Percentiles rank a stretch among this genome's conserved stretches.
Conservation (phyloP, 2,888 invertebrate genomes). For the Rhimphoctona megacephalus region DNA sequence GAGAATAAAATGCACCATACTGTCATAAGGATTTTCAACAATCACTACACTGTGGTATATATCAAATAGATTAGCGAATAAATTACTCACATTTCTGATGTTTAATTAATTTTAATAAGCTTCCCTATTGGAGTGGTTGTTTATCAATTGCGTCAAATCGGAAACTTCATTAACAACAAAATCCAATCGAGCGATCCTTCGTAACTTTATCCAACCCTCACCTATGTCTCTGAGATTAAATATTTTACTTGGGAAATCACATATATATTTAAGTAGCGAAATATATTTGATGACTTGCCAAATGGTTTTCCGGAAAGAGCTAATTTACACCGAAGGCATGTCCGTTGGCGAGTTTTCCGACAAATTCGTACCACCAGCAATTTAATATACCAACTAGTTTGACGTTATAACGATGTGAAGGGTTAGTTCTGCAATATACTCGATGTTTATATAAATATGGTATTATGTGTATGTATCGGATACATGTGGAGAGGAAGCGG, state of each 20-base stretch:
- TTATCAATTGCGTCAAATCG: neutral
- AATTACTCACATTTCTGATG: neutral
- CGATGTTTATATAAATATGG: slow-evolving; percentile 50
- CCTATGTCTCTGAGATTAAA: neutral
- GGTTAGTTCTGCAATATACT: slow-evolving; percentile 20
- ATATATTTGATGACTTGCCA: slow-evolving; percentile 21
- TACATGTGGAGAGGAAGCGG: slow-evolving; percentile 10
- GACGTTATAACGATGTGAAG: slow-evolving; percentile 45
- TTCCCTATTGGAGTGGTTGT: neutral
- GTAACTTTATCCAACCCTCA: neutral
- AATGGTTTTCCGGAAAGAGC: neutral
- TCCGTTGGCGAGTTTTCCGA: slow-evolving; percentile 12
- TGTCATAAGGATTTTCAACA: neutral
- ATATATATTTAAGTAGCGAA: slow-evolving; percentile 2
- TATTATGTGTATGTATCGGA: neutral
- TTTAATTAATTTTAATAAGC: neutral
- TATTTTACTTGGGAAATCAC: neutral
- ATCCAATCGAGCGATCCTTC: neutral
- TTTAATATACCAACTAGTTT: slow-evolving; percentile 55
- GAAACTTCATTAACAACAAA: slow-evolving; percentile 8
- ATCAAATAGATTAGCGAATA: neutral
- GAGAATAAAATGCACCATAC: neutral
- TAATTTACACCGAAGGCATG: slow-evolving; percentile 12
- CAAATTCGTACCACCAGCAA: slow-evolving; percentile 19
- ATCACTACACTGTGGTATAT: neutral